Conservation (phyloP, 1,140 invertebrate species). For the Papilio polyxenes region DNA sequence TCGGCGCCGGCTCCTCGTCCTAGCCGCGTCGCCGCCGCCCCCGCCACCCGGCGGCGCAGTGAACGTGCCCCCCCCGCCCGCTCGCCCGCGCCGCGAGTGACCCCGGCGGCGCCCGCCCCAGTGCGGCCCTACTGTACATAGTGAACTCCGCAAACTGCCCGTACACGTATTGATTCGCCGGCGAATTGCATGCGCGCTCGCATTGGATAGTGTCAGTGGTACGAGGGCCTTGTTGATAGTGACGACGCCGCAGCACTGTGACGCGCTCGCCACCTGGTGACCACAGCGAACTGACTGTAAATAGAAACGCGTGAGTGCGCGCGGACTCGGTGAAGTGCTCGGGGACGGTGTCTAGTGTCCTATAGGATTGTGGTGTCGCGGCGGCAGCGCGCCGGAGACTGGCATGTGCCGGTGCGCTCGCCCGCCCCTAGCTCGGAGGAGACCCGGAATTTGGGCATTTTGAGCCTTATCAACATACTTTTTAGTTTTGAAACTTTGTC, state of each 20-base stretch:
- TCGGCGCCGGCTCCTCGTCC: constrained; percentile 73
- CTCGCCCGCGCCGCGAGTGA: constrained; percentile 42
- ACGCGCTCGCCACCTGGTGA: too few relatives aligned
- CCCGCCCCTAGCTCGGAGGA: background rate
- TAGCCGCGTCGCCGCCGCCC: constrained; percentile 76
- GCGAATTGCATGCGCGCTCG: too few relatives aligned
- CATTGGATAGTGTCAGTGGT: too few relatives aligned
- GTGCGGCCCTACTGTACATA: constrained; percentile 16
- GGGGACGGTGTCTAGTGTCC: constrained; percentile 31
- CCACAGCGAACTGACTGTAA: too few relatives aligned
- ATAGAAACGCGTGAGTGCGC: background rate
- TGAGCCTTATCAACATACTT: constrained; percentile 48
- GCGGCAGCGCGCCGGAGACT: too few relatives aligned
- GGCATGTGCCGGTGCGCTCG: background rate
- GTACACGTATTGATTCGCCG: too few relatives aligned
- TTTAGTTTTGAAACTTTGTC: constrained; percentile 64
- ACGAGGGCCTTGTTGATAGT: too few relatives aligned
- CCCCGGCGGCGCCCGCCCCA: constrained; percentile 38
- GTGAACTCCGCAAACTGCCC: background rate
- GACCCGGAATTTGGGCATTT: background rate
- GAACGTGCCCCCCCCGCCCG: constrained; percentile 37
- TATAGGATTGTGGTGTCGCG: constrained; percentile 6
- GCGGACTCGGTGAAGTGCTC: constrained; percentile 16
- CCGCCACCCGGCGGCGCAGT: constrained; percentile 59
- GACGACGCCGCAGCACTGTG: too few relatives aligned